These are phyloP conservation scores for Spilarctia lutea DNA, from an alignment of 2,888 invertebrate species.

Conservation along the genomic window DNA sequence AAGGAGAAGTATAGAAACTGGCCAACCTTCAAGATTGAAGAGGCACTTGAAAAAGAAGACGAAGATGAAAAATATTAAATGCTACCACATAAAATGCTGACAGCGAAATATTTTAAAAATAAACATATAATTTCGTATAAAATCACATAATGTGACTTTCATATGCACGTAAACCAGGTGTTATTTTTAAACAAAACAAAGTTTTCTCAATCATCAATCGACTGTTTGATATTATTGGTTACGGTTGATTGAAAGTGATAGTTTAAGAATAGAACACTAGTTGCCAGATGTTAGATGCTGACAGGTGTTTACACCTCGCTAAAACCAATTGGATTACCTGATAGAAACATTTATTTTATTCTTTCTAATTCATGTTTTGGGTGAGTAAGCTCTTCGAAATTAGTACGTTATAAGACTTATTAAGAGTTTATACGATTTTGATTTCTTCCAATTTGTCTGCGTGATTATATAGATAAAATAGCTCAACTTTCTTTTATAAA, in stretches of 20 bases:
- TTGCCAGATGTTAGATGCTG: slow-evolving; percentile 13
- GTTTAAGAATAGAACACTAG: slow-evolving; percentile 22
- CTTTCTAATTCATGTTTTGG: not conserved
- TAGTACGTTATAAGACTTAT: not conserved
- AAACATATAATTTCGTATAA: not conserved
- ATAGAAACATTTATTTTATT: slow-evolving; percentile 29
- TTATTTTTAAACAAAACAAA: slow-evolving; percentile 36
- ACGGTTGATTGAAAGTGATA: slow-evolving; percentile 41
- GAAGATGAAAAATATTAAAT: not conserved
- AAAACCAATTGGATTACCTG: slow-evolving; percentile 12
- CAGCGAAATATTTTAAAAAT: not conserved
- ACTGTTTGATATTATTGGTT: slow-evolving; percentile 39
- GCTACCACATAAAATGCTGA: not conserved
- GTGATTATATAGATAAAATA: no score
- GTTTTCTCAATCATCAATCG: slow-evolving; percentile 18
- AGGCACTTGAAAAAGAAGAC: no score
- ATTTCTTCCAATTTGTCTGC: not conserved
- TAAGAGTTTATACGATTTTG: not conserved
- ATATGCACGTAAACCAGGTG: not conserved
- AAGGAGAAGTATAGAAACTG: no score
- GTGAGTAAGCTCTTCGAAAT: not conserved
- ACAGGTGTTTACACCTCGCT: slow-evolving; percentile 19
- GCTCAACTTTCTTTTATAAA: no score
- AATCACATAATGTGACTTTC: not conserved
- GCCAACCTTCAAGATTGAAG: no score